Evolutionary conservation across 2,888 invertebrate genomes (phyloP).

Genomic region (Drosophila hamatofila): DNA sequence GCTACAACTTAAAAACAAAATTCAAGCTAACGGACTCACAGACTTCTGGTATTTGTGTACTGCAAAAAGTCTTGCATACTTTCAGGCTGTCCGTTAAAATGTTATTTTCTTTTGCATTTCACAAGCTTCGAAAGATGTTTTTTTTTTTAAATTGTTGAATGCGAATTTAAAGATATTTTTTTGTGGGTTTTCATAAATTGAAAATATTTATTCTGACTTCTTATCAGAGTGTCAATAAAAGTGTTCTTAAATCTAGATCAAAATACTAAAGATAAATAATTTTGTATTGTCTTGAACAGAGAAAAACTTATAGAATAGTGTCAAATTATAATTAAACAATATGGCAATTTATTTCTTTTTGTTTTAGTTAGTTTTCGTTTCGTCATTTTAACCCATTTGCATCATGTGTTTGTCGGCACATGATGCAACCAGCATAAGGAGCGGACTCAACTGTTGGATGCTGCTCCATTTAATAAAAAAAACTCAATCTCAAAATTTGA

Average conservation of each 20-base stretch:
- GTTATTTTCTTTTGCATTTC: not conserved
- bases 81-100: constrained; percentile 24
- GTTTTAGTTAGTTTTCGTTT: constrained; percentile 22
- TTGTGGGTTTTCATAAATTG: constrained; percentile 30
- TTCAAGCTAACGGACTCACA: not conserved
- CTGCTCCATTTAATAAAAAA: constrained; percentile 30
- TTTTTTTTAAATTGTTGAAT: not conserved
- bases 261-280: constrained; percentile 60
- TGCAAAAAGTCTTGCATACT: constrained; percentile 30
- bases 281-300: constrained; percentile 44
- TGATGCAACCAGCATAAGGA: constrained; percentile 45
- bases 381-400: constrained; percentile 15
- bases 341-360: constrained; percentile 63
- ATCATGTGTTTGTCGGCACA: constrained; percentile 41
- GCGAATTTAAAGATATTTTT: not conserved
- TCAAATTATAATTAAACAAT: constrained; percentile 66
- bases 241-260: constrained; percentile 57
- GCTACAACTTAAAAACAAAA: not conserved
- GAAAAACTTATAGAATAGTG: constrained; percentile 47
- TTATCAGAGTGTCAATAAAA: constrained; percentile 60
- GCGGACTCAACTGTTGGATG: constrained; percentile 29
- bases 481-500: constrained; percentile 52
- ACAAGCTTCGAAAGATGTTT: not conserved
- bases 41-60: not conserved
- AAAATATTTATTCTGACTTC: constrained; percentile 75